Evolutionary conservation across 2,888 invertebrate genomes (phyloP).

Genomic region (Rhaphigaster nebulosa): DNA sequence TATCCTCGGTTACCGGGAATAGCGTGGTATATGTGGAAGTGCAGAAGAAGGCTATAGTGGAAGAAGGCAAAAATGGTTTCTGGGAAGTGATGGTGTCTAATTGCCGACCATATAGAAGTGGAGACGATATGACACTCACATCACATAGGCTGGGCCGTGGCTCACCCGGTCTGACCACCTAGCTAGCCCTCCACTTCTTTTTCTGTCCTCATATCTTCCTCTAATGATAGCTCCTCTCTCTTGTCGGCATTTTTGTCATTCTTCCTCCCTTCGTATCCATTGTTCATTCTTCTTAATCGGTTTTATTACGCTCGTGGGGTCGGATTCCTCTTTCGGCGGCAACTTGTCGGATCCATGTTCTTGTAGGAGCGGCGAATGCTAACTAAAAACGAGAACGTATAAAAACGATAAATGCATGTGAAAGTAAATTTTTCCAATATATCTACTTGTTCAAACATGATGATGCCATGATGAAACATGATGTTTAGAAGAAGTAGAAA

Average conservation of each 20-base stretch:
- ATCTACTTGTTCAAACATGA: too few species aligned
- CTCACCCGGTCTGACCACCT: slow-evolving; percentile 37
- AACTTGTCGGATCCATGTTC: not conserved
- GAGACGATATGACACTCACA: slow-evolving; percentile 37
- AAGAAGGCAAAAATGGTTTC: slow-evolving; percentile 50
- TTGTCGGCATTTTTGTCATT: slow-evolving; percentile 37
- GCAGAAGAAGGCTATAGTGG: slow-evolving; percentile 17
- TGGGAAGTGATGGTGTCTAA: slow-evolving; percentile 48
- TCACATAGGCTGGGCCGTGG: slow-evolving; percentile 10
- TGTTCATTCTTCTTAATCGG: slow-evolving; percentile 13
- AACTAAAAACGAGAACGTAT: not conserved
- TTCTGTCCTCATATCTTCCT: not conserved
- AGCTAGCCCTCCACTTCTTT: not conserved
- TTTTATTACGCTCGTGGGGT: not conserved
- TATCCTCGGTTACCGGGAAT: slow-evolving; percentile 46
- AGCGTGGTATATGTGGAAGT: slow-evolving; percentile 41
- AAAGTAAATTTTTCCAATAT: too few species aligned
- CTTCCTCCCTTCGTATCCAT: not conserved
- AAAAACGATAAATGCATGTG: too few species aligned
- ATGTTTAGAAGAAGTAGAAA: too few species aligned
- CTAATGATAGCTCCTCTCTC: slow-evolving; percentile 16
- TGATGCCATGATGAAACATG: too few species aligned
- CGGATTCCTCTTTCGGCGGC: not conserved
- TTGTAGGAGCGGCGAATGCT: not conserved
- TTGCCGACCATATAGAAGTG: slow-evolving; percentile 38